Base-by-base conservation (phyloP, 2,113 vertebrate genomes). In the Microtus richardsoni region DNA sequence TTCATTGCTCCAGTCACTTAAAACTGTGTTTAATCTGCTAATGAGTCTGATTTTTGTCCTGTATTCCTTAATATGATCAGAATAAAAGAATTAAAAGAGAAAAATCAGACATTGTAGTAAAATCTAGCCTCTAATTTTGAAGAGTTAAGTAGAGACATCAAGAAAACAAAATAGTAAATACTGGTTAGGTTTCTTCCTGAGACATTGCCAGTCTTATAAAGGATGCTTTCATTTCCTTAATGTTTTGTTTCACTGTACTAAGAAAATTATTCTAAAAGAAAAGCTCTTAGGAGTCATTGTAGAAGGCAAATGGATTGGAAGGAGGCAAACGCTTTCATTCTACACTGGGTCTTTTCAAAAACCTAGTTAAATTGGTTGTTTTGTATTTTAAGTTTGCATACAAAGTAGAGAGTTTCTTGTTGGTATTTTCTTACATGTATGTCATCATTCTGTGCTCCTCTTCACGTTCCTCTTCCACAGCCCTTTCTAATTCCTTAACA, bases 241-340 rank as follows among this genome's bases (percentile, higher is more conserved):
- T n/a, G 19, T 22, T 58, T 93, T 77, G 5, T 66, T 86, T 91
- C n/a, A 52, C 87, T 94, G 5, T 68, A 36, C 9, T 80, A 80
- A 87, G 36, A 92, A 82, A 74, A 73, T 93, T 85, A 88, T 39
- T 83, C n/a, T 66, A 41, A 85, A 94, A 77, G 19, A 47, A 82
- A 89, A 86, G 83, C 88, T n/a, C 28, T 33, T 44, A 68, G 62
- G 21, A 47, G 26, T n/a, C 2, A 28, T 49, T 68, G 30, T 44
- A 70, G 62, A 62, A 89, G 90, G 60, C 1, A 74, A 93, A 95
- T 41, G 0, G 5, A 19, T 44, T 94, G 33, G 7, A 14, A 22
- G 28, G 10, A 94, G 10, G 30, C 4, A 49, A 78, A 80, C 33
- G 4, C 49, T 94, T 80, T 75, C 9, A 24, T 78, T n/a, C 11